Conservation (phyloP, 2,113 vertebrate genomes). For the Mastomys natalensis region DNA sequence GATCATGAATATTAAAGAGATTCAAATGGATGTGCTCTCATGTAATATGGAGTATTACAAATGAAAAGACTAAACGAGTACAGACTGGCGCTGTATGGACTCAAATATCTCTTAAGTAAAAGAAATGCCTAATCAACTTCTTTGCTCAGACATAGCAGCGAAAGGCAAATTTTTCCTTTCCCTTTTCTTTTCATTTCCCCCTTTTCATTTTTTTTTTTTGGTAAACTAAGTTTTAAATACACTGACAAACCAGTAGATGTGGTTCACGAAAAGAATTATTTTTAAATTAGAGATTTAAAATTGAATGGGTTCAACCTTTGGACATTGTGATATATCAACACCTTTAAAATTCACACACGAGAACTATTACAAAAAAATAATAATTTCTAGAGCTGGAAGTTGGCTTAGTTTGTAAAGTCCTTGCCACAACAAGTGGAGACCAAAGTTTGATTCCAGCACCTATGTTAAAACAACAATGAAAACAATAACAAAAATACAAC, state of each 20-base stretch:
- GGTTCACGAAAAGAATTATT: neutral
- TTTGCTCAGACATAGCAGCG: slow-evolving; percentile 77
- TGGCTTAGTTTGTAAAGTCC: neutral
- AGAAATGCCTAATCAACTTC: slow-evolving; percentile 86
- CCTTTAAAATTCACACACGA: neutral
- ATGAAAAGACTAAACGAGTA: slow-evolving; percentile 91
- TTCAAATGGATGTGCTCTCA: slow-evolving; percentile 90
- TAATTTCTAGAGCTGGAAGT: neutral
- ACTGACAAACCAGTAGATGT: neutral
- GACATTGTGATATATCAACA: neutral
- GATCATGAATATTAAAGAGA: slow-evolving; percentile 93
- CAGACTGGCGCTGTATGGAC: slow-evolving; percentile 88
- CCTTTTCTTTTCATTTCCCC: neutral
- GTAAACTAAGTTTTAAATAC: neutral
- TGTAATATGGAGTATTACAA: slow-evolving; percentile 90
- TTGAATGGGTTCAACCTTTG: neutral
- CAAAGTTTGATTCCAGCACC: neutral
- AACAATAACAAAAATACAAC: neutral
- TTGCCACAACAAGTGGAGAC: neutral
- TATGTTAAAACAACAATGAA: neutral
- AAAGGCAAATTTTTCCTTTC: slow-evolving; percentile 53
- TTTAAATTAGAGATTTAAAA: neutral
- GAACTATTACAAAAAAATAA: neutral
- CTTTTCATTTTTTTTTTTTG: neutral
- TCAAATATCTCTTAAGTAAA: slow-evolving; percentile 88